Percentiles rank a stretch among this genome's conserved stretches.
Evolutionary conservation across 2,113 vertebrate genomes (phyloP).

Genomic region (Cyphomyrus plagiostoma): DNA sequence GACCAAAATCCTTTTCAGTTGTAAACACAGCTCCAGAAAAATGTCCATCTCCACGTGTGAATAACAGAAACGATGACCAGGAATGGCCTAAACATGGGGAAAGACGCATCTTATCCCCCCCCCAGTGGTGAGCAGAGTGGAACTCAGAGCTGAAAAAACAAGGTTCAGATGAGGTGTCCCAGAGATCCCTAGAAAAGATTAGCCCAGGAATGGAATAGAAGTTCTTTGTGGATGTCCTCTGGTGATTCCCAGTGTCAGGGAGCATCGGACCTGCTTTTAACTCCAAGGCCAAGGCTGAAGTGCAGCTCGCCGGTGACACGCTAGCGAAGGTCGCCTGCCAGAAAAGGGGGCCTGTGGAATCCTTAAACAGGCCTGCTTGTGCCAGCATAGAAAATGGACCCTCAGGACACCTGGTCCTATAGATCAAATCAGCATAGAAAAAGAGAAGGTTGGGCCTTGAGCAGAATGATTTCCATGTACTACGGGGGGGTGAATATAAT

Average conservation of each 20-base stretch:
- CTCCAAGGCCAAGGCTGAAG: background rate
- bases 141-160: background rate
- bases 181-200: background rate
- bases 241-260: background rate
- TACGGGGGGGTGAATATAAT: background rate
- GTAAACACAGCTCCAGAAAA: background rate
- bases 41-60: background rate
- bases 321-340: background rate
- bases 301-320: background rate
- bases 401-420: background rate
- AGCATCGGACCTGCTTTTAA: background rate
- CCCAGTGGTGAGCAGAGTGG: background rate
- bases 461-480: background rate
- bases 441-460: background rate
- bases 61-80: background rate
- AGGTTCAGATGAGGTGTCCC: background rate
- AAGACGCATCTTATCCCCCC: background rate
- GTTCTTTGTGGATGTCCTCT: background rate
- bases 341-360: background rate
- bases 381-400: background rate
- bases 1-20: background rate
- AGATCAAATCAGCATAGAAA: constrained; percentile 6
- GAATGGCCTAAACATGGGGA: background rate
- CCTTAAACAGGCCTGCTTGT: constrained; percentile 14
- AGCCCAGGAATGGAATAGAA: background rate